Evolutionary conservation across 2,797 vertebrate genomes (phyloP).

Genomic region (Podargus strigoides): DNA sequence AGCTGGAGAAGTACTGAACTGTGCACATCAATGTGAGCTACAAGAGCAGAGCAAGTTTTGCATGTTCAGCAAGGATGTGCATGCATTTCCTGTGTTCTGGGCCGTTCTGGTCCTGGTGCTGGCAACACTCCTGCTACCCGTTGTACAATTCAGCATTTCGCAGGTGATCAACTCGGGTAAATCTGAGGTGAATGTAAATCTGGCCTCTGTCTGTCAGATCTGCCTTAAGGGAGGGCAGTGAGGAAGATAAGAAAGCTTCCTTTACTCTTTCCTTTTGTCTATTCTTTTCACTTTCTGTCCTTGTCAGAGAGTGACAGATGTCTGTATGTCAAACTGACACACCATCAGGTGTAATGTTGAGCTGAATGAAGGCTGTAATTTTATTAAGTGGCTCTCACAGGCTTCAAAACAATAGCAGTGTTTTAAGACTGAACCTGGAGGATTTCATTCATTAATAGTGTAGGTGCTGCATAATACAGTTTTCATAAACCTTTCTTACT

Average conservation of each 20-base stretch:
- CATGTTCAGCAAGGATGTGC: not conserved
- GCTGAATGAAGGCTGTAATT: conserved; percentile 2
- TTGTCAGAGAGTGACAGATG: not conserved
- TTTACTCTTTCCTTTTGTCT: not conserved
- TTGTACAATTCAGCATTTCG: not conserved
- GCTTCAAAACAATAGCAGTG: not conserved
- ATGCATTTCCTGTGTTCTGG: not conserved
- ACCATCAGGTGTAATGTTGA: not conserved
- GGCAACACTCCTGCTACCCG: not conserved
- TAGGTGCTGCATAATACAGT: not conserved
- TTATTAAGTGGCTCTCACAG: not conserved
- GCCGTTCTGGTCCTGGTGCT: not conserved
- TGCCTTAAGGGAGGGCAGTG: not conserved
- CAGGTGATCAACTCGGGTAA: not conserved
- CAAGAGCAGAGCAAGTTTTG: too few species aligned
- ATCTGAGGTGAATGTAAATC: not conserved
- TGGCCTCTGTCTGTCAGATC: not conserved
- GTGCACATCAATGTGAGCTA: not conserved
- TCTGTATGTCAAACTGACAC: not conserved
- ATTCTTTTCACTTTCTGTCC: not conserved
- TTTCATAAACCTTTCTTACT: not conserved
- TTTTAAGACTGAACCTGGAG: not conserved
- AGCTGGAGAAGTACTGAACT: not conserved
- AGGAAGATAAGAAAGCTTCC: not conserved
- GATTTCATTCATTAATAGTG: not conserved